Conservation (phyloP, 2,888 invertebrate species). For the Lamproptera curius region DNA sequence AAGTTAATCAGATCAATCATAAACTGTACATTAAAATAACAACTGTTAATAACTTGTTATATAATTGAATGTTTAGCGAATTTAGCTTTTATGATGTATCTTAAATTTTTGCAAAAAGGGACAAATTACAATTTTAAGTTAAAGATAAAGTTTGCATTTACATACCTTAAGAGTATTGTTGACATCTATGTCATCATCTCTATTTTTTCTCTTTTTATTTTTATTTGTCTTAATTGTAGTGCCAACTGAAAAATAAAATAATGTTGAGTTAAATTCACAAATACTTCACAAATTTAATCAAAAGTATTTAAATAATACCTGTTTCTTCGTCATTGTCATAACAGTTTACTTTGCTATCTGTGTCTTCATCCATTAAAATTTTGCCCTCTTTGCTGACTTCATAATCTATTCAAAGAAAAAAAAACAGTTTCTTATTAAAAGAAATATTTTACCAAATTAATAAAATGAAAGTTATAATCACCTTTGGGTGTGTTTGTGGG, state of each 20-base stretch:
- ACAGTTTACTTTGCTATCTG: neutral
- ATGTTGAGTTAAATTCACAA: neutral
- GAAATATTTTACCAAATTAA: too few species aligned
- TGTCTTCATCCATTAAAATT: neutral
- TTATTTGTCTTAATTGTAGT: slow-evolving; percentile 25
- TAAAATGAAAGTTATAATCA: too few species aligned
- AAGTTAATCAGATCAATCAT: neutral
- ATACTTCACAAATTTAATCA: neutral
- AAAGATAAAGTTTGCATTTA: slow-evolving; percentile 8
- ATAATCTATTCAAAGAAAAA: neutral
- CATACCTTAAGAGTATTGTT: slow-evolving; percentile 43
- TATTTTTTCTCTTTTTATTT: slow-evolving; percentile 53
- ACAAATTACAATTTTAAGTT: too few species aligned
- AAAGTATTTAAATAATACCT: neutral
- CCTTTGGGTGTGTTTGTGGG: too few species aligned
- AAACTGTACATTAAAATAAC: neutral
- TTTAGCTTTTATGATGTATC: neutral
- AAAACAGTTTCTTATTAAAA: neutral
- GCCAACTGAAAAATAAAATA: slow-evolving; percentile 3
- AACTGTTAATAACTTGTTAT: neutral
- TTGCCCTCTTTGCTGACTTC: neutral
- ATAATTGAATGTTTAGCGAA: neutral
- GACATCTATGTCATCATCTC: slow-evolving; percentile 44
- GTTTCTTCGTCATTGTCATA: neutral
- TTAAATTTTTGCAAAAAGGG: too few species aligned